Base-by-base conservation (phyloP, 2,113 vertebrate genomes). In the Erpornis zantholeuca region DNA sequence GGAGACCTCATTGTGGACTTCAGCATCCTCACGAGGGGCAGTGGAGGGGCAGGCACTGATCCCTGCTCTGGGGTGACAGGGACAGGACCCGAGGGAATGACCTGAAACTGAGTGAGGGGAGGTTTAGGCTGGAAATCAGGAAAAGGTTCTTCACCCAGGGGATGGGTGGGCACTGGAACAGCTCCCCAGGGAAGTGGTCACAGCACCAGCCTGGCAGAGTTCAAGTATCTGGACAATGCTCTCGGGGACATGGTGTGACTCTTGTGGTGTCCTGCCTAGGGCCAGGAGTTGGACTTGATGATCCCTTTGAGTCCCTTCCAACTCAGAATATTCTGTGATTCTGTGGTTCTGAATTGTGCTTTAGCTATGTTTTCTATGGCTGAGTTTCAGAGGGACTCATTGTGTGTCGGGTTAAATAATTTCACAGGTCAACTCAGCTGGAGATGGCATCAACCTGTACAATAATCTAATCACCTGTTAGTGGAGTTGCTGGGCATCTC, bases 21-120 rank as follows among this genome's bases (percentile, higher is more conserved):
- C 45, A 36, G 1, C 18, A 38, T 28, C 45, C 27, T 69, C 7
- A 19, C 0, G 2, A 69, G 15, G 45, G 38, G 27, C 2, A 52
- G 12, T 7, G 31, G 14, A 60, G 45, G 14, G 45, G 0, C 83
- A 86, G 63, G 27, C 1, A 50, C 36, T 35, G 44, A 33, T 50
- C 61, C 7, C 44, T 42, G 9, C 45, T 24, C 20, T 52, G 4
- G 40, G 7, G 6, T 38, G 8, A 7, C 23, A 60, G 45, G 2
- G 64, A 47, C 23, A 78, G 33, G 7, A 53, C 18, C 1, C 3
- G 4, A n/a, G 56, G 9, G 5, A 38, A n/a, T 40, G 45, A 19
- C 47, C 21, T 54, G 40, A 16, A 61, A 1, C 21, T 69, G 47
- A 5, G 12, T 6, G 11, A 61, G 21, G n/a, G 38, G 7, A 70